Percentiles rank a stretch among this genome's conserved stretches.
Evolutionary conservation across 2,797 vertebrate genomes (phyloP).

Genomic region (Rhynchonycteris naso): DNA sequence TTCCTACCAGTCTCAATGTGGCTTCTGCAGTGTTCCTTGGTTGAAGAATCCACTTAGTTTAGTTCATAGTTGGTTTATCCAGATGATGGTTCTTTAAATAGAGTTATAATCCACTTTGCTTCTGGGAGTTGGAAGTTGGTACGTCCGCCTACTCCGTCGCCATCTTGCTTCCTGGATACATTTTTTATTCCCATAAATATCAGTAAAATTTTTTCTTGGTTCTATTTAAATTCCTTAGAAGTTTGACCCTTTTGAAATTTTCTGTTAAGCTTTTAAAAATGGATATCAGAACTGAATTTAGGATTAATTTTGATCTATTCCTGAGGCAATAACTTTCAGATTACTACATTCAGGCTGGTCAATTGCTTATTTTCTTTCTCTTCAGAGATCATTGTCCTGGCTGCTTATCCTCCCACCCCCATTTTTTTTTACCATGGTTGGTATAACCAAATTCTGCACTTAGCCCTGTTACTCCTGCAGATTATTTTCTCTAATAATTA

Average conservation of each 20-base stretch:
- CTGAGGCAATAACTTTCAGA: neutral
- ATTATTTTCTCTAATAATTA: neutral
- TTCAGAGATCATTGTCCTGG: neutral
- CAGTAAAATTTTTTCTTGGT: neutral
- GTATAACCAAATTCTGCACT: neutral
- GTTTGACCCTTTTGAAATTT: neutral
- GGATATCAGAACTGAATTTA: neutral
- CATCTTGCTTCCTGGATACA: too few species aligned
- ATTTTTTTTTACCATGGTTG: neutral
- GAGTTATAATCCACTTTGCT: too few species aligned
- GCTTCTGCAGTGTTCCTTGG: too few species aligned
- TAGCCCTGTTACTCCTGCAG: neutral
- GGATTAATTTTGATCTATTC: neutral
- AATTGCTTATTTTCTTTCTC: conserved; percentile 9
- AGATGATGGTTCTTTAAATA: too few species aligned
- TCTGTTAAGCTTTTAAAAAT: neutral
- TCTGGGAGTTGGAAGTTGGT: too few species aligned
- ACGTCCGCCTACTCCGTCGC: too few species aligned
- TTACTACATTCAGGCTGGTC: neutral
- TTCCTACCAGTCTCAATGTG: too few species aligned
- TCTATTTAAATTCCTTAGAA: neutral
- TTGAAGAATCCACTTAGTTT: too few species aligned
- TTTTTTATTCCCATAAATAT: neutral
- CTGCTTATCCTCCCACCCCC: neutral
- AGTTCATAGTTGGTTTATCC: too few species aligned